Evolutionary conservation across 1,140 invertebrate genomes (phyloP).

Genomic region (Rhizoglyphus robini): DNA sequence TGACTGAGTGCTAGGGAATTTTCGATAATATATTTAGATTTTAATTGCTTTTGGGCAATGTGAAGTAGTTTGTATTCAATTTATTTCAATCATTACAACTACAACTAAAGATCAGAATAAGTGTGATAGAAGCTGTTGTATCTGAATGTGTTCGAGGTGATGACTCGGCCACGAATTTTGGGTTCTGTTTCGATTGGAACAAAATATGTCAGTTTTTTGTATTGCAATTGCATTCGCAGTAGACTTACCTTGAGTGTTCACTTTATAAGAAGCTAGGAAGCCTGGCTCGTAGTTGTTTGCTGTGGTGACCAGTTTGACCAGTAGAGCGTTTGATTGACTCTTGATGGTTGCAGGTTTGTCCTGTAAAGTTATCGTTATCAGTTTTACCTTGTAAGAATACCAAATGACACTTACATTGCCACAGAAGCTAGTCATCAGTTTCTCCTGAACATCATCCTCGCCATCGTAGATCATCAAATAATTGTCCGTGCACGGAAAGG

Average conservation of each 20-base stretch:
- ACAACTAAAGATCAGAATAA: too few relatives aligned
- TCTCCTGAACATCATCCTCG: conserved; percentile 28
- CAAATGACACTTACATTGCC: too few relatives aligned
- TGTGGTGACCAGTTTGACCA: conserved; percentile 46
- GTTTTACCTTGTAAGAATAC: too few relatives aligned
- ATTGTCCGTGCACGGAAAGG: conserved; percentile 45
- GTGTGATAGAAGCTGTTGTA: not conserved
- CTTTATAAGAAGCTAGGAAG: conserved; percentile 35
- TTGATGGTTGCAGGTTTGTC: conserved; percentile 44
- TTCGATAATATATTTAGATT: too few relatives aligned
- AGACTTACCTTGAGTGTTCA: conserved; percentile 8
- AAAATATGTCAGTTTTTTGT: too few relatives aligned
- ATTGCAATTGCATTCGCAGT: not conserved
- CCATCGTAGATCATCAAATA: conserved; percentile 44
- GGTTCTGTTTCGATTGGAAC: too few relatives aligned
- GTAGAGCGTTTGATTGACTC: conserved; percentile 40
- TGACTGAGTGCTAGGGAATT: too few relatives aligned
- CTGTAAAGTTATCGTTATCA: too few relatives aligned
- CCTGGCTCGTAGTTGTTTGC: conserved; percentile 51
- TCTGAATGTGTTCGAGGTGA: not conserved
- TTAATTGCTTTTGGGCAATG: too few relatives aligned
- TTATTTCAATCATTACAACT: too few relatives aligned
- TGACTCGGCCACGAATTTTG: not conserved
- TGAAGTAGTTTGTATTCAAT: too few relatives aligned
- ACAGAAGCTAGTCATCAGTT: conserved; percentile 39